Percentiles rank a stretch among this genome's conserved stretches.
These are phyloP conservation scores for Cololabis saira DNA, from an alignment of 2,113 vertebrate genomes.

Conservation along the genomic window DNA sequence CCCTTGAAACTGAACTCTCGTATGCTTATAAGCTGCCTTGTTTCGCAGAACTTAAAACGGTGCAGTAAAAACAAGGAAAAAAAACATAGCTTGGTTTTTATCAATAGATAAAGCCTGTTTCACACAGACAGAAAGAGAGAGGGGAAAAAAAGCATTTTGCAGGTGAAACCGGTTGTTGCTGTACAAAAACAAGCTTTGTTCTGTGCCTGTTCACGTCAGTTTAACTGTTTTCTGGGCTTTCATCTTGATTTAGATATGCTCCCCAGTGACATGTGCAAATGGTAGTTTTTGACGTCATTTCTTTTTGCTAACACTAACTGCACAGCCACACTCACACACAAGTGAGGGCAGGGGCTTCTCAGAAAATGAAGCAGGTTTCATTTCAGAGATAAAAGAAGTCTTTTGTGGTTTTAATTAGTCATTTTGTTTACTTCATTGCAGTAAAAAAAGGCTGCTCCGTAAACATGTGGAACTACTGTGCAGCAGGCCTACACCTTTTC, in stretches of 20 bases:
- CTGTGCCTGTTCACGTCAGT: constrained; percentile 63
- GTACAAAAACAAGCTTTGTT: constrained; percentile 72
- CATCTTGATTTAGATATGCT: constrained; percentile 62
- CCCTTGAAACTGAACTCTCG: constrained; percentile 60
- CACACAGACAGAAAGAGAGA: constrained; percentile 15
- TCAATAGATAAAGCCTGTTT: constrained; percentile 65
- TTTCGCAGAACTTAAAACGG: constrained; percentile 58
- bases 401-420: constrained; percentile 82
- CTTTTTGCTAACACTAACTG: constrained; percentile 48
- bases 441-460: constrained; percentile 58
- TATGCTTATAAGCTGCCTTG: constrained; percentile 27
- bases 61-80: constrained; percentile 51
- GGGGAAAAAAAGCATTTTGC: constrained; percentile 44
- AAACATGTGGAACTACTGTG: constrained; percentile 74
- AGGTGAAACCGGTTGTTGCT: constrained; percentile 71
- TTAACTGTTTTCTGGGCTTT: constrained; percentile 69
- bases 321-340: constrained; percentile 49
- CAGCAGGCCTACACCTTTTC: constrained; percentile 66
- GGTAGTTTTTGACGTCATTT: constrained; percentile 54
- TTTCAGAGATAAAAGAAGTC: constrained; percentile 69
- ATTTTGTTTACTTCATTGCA: constrained; percentile 77
- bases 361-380: constrained; percentile 73
- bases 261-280: constrained; percentile 54
- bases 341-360: constrained; percentile 70
- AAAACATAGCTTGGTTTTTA: constrained; percentile 52